Percentiles rank a stretch among this genome's conserved stretches.
phyloP scores from a whole-genome alignment of 1,140 invertebrate species.

The Ridgeia piscesae region DNA sequence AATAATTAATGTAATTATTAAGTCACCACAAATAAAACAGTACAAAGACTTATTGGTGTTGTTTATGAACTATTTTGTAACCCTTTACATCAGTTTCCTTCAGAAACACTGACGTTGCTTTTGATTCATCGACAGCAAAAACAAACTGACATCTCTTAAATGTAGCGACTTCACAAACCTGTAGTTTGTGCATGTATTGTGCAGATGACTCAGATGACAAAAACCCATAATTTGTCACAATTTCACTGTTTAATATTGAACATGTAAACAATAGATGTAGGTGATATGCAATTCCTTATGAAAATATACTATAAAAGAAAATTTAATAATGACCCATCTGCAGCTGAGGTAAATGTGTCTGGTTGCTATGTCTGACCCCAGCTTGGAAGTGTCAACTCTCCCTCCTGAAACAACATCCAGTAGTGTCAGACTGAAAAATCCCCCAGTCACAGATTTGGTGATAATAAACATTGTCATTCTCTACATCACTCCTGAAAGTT shows the following conservation, averaged over 20 bases:
- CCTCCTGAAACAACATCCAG: neutral
- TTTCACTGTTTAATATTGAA: neutral
- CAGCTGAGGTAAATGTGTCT: neutral
- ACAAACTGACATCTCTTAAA: neutral
- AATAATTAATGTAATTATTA: neutral
- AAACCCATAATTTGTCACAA: neutral
- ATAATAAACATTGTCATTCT: neutral
- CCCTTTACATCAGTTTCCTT: neutral
- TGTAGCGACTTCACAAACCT: neutral
- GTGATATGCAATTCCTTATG: neutral
- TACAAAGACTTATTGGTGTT: neutral
- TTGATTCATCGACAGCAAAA: neutral
- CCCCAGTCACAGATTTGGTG: neutral
- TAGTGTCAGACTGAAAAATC: neutral
- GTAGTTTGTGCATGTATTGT: neutral
- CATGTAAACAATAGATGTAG: neutral
- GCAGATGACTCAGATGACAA: neutral
- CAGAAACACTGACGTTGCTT: neutral
- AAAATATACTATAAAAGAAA: neutral
- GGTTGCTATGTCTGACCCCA: neutral
- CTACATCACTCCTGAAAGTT: neutral
- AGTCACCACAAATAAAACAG: neutral
- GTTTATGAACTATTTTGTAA: neutral
- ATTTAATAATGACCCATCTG: neutral
- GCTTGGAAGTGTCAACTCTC: neutral